Base-by-base conservation (phyloP, 2,113 vertebrate genomes). In the Parus major region DNA sequence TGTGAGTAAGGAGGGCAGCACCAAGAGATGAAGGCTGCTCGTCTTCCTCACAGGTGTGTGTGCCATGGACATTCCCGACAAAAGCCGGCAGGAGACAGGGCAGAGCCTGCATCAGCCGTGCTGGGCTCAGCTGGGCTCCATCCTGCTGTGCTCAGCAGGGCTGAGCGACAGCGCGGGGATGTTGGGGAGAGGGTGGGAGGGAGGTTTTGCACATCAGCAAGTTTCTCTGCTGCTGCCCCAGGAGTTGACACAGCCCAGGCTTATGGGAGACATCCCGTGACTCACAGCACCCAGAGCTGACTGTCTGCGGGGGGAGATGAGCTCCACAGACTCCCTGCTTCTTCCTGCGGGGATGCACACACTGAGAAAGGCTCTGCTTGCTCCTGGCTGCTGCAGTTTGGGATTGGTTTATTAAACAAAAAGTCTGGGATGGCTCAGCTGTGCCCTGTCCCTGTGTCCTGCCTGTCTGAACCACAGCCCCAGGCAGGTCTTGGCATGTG, bases 91-190 rank as follows among this genome's bases (percentile, higher is more conserved):
- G 69, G 64, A 87, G 56, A 46, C 39, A 22, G 16, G 5, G 12
- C 64, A 57, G 55, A 61, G n/a, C 31, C 56, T 39, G 47, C 7
- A 0, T 13, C 13, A 27, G 80, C 25, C 55, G 7, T 8, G 0
- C 81, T 3, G 24, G 36, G 22, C 75, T 59, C 75, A 16, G 52
- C 75, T 17, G 59, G 59, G 64, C 83, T 84, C 59, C 71, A 75
- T 79, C 78, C 78, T 73, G 82, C 95, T 82, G 73, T 4, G 61
- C 78, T 93, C 78, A 87, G 94, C 90, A 93, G 76, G 47, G 71
- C 79, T 1, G 1, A 46, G 60, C 12, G 29, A 20, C 70, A 49
- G 60, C 16, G 0, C 2, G 2, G 70, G 49, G 28, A 12, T 4
- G 33, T 1, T 41, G 72, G 60, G 72, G 25, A 39, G 20, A 42